phyloP scores from a whole-genome alignment of 2,888 invertebrate genomes.

The Eupithecia abbreviata region DNA sequence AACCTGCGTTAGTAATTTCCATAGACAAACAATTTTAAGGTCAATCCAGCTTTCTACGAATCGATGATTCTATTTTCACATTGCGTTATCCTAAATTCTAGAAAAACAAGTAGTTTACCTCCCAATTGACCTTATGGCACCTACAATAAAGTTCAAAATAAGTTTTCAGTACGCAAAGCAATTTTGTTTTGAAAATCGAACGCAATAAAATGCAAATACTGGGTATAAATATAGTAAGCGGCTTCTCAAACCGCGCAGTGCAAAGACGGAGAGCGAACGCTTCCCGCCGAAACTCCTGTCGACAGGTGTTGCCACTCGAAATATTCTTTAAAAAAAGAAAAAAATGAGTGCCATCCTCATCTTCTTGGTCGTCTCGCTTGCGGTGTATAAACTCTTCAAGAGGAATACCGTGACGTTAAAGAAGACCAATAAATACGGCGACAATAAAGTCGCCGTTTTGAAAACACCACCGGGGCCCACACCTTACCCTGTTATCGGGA shows the following conservation, averaged over 20 bases:
- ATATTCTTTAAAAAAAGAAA: constrained; percentile 68
- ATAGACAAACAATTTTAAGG: constrained; percentile 32
- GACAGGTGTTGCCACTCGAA: constrained; percentile 69
- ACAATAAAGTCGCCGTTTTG: constrained; percentile 51
- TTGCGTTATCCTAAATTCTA: constrained; percentile 26
- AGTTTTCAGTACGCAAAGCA: background rate
- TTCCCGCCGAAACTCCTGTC: constrained; percentile 64
- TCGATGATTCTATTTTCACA: constrained; percentile 2
- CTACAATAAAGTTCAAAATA: constrained; percentile 14
- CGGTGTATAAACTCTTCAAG: constrained; percentile 65
- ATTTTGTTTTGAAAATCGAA: constrained; percentile 24
- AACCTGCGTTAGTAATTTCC: constrained; percentile 20
- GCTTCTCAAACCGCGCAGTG: constrained; percentile 48
- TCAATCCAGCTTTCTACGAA: constrained; percentile 25
- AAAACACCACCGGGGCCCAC: constrained; percentile 86
- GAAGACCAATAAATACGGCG: constrained; percentile 58
- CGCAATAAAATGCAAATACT: constrained; percentile 53
- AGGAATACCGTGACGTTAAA: constrained; percentile 56
- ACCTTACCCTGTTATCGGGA: constrained; percentile 87
- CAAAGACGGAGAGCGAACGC: constrained; percentile 52
- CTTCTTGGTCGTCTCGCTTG: constrained; percentile 56
- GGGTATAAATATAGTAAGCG: constrained; percentile 54
- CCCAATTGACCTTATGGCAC: background rate
- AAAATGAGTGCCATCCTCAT: constrained; percentile 75
- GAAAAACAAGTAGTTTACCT: background rate